Evolutionary conservation across 2,113 vertebrate species (phyloP), one percentile per base, ranked within the genome.

Genomic region (Lasiurus cinereus): DNA sequence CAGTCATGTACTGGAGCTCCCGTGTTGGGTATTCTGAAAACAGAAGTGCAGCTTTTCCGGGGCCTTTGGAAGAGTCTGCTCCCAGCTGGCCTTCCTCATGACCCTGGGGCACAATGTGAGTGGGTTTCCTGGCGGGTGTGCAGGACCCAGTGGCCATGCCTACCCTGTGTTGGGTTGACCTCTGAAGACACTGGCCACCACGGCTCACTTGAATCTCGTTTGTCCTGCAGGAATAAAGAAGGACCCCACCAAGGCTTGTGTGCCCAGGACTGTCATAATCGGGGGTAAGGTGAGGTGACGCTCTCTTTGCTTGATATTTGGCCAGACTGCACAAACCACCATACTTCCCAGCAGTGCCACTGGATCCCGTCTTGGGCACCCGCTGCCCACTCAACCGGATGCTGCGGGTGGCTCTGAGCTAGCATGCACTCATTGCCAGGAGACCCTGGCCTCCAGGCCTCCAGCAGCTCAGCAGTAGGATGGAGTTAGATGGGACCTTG

Each of bases 191-290:
- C 67, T 59, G 29, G 54, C 16, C 22, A n/a, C 39, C 6, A 6
- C 1, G 8, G 43, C n/a, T 52, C 1, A 2, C 8, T 7, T 64
- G 52, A n/a, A 59, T 62, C 5, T 59, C 14, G 7, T 66, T 84
- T 96, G 39, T 97, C 83, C 96, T 98, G n/a, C 97, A 99, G 99
- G 99, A 67, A 99, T 99, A 97, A 99, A 98, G 95, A 98, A 98
- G 31, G 95, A 99, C 59, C 99, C 99, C 2, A 96, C 98, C 95
- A 99, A 98, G 95, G 94, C 97, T 88, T 99, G 98, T 96, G 99
- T 99, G 93, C 99, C 99, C 88, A 98, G 99, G 97, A 99, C 99
- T 0, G 95, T 99, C 86, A 99, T 99, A 98, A 99, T 99, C 0
- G 99, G 99, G 87, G 99, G 99, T 97, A 99, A 99, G 99, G 99